Conservation (phyloP, 2,888 invertebrate species). For the Clanis bilineata region DNA sequence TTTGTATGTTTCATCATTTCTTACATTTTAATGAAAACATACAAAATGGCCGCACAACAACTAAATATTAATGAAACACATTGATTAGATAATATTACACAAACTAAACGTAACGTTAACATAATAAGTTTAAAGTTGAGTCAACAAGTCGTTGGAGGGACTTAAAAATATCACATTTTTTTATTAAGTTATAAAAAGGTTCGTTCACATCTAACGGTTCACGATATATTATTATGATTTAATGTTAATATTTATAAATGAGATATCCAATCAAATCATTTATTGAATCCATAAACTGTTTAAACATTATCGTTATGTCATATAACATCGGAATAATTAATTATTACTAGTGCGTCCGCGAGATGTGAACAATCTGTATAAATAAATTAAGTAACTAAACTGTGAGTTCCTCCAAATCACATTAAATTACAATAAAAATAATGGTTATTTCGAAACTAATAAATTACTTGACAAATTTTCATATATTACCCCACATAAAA, state of each 20-base stretch:
- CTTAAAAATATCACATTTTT: constrained; percentile 50
- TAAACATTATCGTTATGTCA: too few relatives aligned
- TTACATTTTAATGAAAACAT: background rate
- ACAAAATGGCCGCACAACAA: background rate
- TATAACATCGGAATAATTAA: too few relatives aligned
- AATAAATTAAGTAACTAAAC: constrained; percentile 9
- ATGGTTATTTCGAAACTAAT: too few relatives aligned
- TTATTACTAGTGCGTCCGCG: background rate
- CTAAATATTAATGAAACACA: background rate
- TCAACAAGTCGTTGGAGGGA: constrained; percentile 54
- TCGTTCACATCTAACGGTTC: background rate
- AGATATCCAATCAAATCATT: too few relatives aligned
- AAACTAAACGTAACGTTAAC: constrained; percentile 26
- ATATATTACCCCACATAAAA: too few relatives aligned
- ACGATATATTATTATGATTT: background rate
- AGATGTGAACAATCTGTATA: background rate
- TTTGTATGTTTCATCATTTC: background rate
- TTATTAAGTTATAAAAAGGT: constrained; percentile 3
- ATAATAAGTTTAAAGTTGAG: constrained; percentile 31
- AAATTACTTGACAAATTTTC: too few relatives aligned
- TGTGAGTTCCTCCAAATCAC: background rate
- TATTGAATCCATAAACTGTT: too few relatives aligned
- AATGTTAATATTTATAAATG: too few relatives aligned
- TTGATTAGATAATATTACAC: background rate
- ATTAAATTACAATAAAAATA: too few relatives aligned